These are phyloP conservation scores for Aleadryas rufinucha DNA, from an alignment of 2,113 vertebrate species.

Conservation along the genomic window DNA sequence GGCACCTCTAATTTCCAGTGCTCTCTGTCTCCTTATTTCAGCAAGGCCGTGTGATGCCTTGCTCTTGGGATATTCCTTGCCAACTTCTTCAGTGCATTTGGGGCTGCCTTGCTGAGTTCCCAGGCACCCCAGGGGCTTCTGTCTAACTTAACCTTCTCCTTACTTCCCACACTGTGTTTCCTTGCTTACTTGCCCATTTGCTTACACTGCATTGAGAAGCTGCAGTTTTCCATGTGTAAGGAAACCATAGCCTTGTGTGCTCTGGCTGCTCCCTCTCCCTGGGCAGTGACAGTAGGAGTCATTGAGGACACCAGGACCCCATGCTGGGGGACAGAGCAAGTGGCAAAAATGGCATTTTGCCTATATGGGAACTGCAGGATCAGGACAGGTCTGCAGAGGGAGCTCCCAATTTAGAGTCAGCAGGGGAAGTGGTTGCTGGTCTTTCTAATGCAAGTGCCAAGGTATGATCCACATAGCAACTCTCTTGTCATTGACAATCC, in stretches of 20 bases:
- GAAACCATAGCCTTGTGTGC: background rate
- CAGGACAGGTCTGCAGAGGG: constrained; percentile 37
- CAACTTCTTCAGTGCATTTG: background rate
- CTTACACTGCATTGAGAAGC: background rate
- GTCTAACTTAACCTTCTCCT: background rate
- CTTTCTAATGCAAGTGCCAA: background rate
- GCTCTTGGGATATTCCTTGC: background rate
- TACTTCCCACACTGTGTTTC: background rate
- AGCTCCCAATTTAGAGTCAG: constrained; percentile 33
- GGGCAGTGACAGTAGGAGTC: background rate
- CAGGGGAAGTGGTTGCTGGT: background rate
- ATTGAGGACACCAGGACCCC: background rate
- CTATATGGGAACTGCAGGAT: background rate
- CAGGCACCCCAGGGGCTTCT: background rate
- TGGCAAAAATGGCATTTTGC: background rate
- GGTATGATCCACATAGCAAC: background rate
- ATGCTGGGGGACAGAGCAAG: background rate
- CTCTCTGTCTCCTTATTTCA: background rate
- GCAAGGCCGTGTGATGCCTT: background rate
- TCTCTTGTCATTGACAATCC: background rate
- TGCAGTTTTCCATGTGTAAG: background rate
- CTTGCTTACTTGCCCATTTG: background rate
- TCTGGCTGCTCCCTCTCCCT: background rate
- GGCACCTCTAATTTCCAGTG: background rate
- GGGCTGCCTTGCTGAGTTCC: background rate